phyloP scores from a whole-genome alignment of 2,888 invertebrate genomes.

The Cotesia congregata region DNA sequence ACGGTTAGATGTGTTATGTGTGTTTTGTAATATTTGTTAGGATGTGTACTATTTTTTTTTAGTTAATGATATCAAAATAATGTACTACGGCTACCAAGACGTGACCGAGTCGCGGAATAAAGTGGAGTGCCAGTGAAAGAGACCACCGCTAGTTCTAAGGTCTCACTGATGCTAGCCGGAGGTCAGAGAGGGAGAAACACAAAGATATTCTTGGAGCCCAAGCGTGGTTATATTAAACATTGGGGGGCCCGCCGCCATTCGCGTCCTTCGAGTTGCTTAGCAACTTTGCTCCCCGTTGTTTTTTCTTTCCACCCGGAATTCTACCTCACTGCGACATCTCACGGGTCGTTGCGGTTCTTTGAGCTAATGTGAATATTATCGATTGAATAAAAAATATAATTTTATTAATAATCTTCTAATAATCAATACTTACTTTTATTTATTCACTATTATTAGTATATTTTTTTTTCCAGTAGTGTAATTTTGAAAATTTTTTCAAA shows the following conservation, averaged over 20 bases:
- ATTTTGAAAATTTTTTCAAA: too few species aligned
- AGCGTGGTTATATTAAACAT: constrained; percentile 61
- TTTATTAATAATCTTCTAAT: too few species aligned
- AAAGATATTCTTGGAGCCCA: constrained; percentile 63
- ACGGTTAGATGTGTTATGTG: too few species aligned
- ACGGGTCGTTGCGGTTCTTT: too few species aligned
- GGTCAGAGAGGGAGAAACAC: constrained; percentile 50
- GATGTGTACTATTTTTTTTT: constrained; percentile 3
- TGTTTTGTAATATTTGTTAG: background rate
- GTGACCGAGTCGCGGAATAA: constrained; percentile 53
- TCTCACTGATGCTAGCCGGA: constrained; percentile 48
- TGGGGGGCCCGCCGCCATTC: constrained; percentile 51
- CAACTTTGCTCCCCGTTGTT: constrained; percentile 52
- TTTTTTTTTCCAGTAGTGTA: too few species aligned
- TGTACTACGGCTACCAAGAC: constrained; percentile 30
- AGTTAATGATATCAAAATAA: constrained; percentile 12
- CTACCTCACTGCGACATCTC: too few species aligned
- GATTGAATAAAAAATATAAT: too few species aligned
- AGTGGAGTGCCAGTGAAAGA: constrained; percentile 54
- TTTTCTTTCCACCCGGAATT: too few species aligned
- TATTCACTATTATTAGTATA: too few species aligned
- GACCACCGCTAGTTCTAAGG: constrained; percentile 32
- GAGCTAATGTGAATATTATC: too few species aligned
- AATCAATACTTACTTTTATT: too few species aligned
- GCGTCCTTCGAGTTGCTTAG: constrained; percentile 61